Percentiles rank a stretch among this genome's conserved stretches.
Conservation (phyloP, 2,888 invertebrate genomes). For the Cyclophora albipunctata region DNA sequence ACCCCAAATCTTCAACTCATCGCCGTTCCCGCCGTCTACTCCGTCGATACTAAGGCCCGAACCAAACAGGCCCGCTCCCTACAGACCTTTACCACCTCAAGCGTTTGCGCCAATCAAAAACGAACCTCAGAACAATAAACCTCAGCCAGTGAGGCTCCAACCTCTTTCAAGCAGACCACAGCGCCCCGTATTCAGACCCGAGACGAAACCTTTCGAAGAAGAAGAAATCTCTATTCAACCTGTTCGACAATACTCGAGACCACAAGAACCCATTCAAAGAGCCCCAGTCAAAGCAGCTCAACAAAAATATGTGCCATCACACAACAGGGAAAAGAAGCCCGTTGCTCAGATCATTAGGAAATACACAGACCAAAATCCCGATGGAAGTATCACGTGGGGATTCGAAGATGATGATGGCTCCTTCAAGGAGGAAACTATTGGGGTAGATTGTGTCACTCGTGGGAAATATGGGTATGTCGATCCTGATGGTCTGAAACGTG, state of each 20-base stretch:
- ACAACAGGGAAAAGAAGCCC: slow-evolving; percentile 77
- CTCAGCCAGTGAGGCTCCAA: slow-evolving; percentile 61
- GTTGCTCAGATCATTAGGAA: slow-evolving; percentile 82
- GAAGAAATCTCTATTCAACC: slow-evolving; percentile 60
- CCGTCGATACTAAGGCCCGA: slow-evolving; percentile 52
- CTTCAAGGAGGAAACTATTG: slow-evolving; percentile 89
- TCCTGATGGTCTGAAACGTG: slow-evolving; percentile 86
- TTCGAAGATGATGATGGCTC: slow-evolving; percentile 92
- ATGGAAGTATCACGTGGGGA: slow-evolving; percentile 91
- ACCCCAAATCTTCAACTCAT: slow-evolving; percentile 58
- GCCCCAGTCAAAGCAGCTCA: slow-evolving; percentile 54
- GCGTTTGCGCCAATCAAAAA: slow-evolving; percentile 56
- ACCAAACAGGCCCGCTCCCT: slow-evolving; percentile 61
- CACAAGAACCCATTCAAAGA: slow-evolving; percentile 54
- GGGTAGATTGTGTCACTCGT: slow-evolving; percentile 83
- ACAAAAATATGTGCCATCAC: slow-evolving; percentile 56
- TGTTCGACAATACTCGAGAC: slow-evolving; percentile 62
- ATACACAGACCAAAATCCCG: slow-evolving; percentile 86
- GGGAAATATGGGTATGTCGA: slow-evolving; percentile 90
- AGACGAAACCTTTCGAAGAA: slow-evolving; percentile 61
- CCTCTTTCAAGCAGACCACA: slow-evolving; percentile 67
- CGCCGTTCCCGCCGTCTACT: slow-evolving; percentile 59
- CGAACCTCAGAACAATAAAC: slow-evolving; percentile 44
- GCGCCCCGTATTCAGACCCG: slow-evolving; percentile 69
- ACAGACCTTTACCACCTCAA: slow-evolving; percentile 58